These are phyloP conservation scores for Eunapius fragilis DNA, from an alignment of 37 sponge, comb jelly and placozoan species.

Conservation along the genomic window DNA sequence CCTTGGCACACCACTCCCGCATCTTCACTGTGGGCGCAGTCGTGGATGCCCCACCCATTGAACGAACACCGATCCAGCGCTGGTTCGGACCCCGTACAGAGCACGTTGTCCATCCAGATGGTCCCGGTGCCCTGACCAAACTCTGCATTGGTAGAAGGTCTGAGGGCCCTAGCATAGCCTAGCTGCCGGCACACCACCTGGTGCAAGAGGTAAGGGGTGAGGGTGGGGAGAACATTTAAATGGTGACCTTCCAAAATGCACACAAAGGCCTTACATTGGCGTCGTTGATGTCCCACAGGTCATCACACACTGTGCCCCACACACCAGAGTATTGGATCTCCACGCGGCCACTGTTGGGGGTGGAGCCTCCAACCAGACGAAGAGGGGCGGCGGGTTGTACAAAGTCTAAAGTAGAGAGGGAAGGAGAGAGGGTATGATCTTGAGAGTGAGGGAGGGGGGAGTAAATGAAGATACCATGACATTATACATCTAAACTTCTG, in stretches of 20 bases:
- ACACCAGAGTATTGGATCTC: conserved; percentile 5
- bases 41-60: conserved; percentile 3
- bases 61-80: neutral
- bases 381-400: neutral
- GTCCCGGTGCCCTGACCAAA: conserved; percentile 11
- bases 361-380: conserved; percentile 6
- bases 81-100: conserved; percentile 1
- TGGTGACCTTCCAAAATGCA: conserved; percentile 18
- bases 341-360: conserved; percentile 3
- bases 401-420: neutral
- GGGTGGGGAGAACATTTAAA: too few species aligned
- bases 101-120: conserved; percentile 29
- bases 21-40: conserved; percentile 9
- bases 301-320: conserved; percentile 42
- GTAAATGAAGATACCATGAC: too few species aligned
- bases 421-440: neutral
- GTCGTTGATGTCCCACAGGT: neutral
- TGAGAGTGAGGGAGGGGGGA: too few species aligned
- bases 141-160: neutral
- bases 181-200: conserved; percentile 48
- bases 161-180: conserved; percentile 8
- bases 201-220: too few species aligned
- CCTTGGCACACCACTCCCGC: conserved; percentile 21
- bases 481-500: too few species aligned
- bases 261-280: neutral